Conservation (phyloP, 1,140 invertebrate species). For the Campoletis sonorensis region DNA sequence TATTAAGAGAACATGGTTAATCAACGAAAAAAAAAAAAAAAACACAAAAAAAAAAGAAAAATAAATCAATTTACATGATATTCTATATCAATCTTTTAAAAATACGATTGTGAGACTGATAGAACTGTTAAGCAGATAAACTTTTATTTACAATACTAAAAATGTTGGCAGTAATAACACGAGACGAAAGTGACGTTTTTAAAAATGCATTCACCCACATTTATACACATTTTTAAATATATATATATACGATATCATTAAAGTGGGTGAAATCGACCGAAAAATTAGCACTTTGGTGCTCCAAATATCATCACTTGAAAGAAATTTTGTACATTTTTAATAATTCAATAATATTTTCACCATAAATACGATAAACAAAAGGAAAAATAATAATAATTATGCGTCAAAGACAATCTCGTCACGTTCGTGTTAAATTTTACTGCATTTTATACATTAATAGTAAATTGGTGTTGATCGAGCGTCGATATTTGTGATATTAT, state of each 20-base stretch:
- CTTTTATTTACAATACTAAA: conserved; percentile 70
- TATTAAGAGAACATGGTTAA: too few species aligned
- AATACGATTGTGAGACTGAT: conserved; percentile 75
- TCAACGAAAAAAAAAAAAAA: conserved; percentile 15
- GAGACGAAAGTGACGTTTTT: conserved; percentile 50
- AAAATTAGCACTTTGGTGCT: too few species aligned
- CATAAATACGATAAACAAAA: background rate
- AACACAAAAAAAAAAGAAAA: conserved; percentile 40
- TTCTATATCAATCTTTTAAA: conserved; percentile 57
- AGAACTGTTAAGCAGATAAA: conserved; percentile 72
- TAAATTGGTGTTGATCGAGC: background rate
- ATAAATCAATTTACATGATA: conserved; percentile 42
- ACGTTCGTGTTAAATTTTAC: background rate
- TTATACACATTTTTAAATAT: background rate
- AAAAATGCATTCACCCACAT: too few species aligned
- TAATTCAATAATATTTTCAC: conserved; percentile 31
- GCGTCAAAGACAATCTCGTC: conserved; percentile 17
- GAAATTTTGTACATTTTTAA: conserved; percentile 47
- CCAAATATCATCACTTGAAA: conserved; percentile 40
- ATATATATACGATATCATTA: too few species aligned
- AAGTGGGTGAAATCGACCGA: too few species aligned
- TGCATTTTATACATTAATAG: conserved; percentile 9
- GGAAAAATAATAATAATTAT: background rate
- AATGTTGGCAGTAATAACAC: conserved; percentile 61
- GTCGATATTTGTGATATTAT: background rate